Base-by-base conservation (phyloP, 2,113 vertebrate genomes). In the Poeciliopsis prolifica region DNA sequence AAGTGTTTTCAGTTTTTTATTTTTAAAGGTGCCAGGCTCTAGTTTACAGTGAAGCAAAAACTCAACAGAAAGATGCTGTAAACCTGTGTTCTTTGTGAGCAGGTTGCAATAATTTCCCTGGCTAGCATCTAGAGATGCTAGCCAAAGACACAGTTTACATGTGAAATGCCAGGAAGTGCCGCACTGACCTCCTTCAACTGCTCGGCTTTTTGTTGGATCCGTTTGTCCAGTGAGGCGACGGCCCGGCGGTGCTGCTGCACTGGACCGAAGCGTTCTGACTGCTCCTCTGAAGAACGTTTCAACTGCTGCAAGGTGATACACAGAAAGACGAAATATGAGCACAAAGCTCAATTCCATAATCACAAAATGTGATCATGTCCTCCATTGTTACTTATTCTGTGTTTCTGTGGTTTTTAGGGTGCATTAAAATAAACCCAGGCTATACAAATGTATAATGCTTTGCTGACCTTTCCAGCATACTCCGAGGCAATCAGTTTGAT, bases 401-500 rank as follows among this genome's bases (percentile, higher is more conserved):
- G n/a, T n/a, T n/a, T n/a, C n/a, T n/a, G n/a, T n/a, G n/a, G n/a
- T n/a, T n/a, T n/a, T n/a, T n/a, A n/a, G n/a, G n/a, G n/a, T n/a
- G n/a, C n/a, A n/a, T n/a, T n/a, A n/a, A n/a, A n/a, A n/a, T n/a
- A n/a, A n/a, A n/a, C n/a, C n/a, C n/a, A n/a, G n/a, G n/a, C n/a
- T n/a, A n/a, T n/a, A n/a, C n/a, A n/a, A 3, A 0, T n/a, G 22
- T 5, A 14, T 10, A 13, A 22, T 33, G 44, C 2, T n/a, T 14
- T 42, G 15, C 87, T 88, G 26, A 94, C 93, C 88, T 93, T 94
- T 68, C 93, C 98, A 0, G 97, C 97, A 0, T 99, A 99, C 79
- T 98, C 97, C 0, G 96, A 96, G 15, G 95, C 97, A 0, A 99
- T 96, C 92, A 97, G 97, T 75, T 98, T 99, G 91, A 99, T 99